Evolutionary conservation across 2,113 vertebrate species (phyloP), one percentile per base, ranked within the genome.

Genomic region (Phalacrocorax pelagicus): DNA sequence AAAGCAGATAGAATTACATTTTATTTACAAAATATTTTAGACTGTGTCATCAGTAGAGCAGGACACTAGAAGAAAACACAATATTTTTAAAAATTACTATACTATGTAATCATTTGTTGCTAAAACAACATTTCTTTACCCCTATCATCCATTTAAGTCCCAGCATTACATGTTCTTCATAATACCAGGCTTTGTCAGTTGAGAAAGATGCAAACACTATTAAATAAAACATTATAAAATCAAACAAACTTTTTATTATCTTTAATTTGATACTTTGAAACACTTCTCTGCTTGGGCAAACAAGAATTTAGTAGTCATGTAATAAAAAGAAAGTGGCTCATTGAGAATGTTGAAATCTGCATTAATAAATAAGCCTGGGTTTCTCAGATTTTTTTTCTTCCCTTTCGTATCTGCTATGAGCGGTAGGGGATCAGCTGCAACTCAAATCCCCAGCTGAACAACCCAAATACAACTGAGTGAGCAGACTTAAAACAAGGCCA

Each of bases 391-490:
- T 97, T 97, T 96, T 97, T 27, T 27, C 82, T 71, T 93, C 92
- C 71, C 84, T 90, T 97, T 97, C 67, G 32, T 98, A 98, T 98
- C 98, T 98, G 98, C 96, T 94, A 98, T 62, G 96, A 98, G 97
- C 94, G 96, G 98, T 98, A 97, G 98, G 98, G 98, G 98, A 98
- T 98, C 98, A 98, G 98, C 98, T 98, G 98, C 82, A 92, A 97
- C 96, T 98, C 97, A 98, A 98, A 98, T 98, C 98, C 98, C 98
- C 98, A 98, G 98, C 98, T 98, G 98, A 98, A 98, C 98, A 98
- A 97, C 97, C 98, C 97, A 98, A 98, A 98, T 98, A 98, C 98
- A 98, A 98, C 98, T 97, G 98, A 98, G 98, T 98, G 98, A 98
- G 98, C 98, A 98, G 98, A 98, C 98, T 98, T 98, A 98, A 98